These are phyloP conservation scores for Momotus momota DNA, from an alignment of 2,797 vertebrate genomes.

Conservation along the genomic window DNA sequence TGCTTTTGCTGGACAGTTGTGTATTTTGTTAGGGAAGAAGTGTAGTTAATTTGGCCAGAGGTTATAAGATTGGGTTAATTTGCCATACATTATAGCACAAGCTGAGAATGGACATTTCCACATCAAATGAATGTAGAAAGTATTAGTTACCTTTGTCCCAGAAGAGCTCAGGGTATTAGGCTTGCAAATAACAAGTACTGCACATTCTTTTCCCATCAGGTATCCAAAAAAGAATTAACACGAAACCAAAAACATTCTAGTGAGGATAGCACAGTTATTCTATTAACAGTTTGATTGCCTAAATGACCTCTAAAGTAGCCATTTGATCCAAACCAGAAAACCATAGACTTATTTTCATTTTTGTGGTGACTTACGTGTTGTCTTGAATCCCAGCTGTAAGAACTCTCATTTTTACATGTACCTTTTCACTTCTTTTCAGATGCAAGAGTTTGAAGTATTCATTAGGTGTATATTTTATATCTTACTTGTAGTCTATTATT, in stretches of 20 bases:
- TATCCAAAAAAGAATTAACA: conserved; percentile 6
- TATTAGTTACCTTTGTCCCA: conserved; percentile 28
- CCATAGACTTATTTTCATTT: background rate
- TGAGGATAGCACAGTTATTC: background rate
- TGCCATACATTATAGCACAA: background rate
- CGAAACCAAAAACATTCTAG: conserved; percentile 32
- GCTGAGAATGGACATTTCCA: conserved; percentile 1
- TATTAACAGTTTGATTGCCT: background rate
- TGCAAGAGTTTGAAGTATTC: background rate
- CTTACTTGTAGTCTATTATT: background rate
- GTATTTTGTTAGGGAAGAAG: background rate
- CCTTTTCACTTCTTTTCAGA: background rate
- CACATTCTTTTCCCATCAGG: conserved; percentile 17
- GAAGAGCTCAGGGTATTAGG: background rate
- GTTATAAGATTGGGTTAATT: background rate
- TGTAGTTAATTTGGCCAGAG: background rate
- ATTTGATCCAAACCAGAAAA: conserved; percentile 24
- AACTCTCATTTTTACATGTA: background rate
- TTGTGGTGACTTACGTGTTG: background rate
- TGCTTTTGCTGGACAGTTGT: background rate
- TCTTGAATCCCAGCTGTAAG: background rate
- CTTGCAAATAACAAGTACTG: background rate
- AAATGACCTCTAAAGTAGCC: background rate
- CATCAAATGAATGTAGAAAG: background rate
- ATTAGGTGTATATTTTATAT: background rate